These are phyloP conservation scores for Rhorus exstirpatorius DNA, from an alignment of 2,888 invertebrate genomes.

Conservation along the genomic window DNA sequence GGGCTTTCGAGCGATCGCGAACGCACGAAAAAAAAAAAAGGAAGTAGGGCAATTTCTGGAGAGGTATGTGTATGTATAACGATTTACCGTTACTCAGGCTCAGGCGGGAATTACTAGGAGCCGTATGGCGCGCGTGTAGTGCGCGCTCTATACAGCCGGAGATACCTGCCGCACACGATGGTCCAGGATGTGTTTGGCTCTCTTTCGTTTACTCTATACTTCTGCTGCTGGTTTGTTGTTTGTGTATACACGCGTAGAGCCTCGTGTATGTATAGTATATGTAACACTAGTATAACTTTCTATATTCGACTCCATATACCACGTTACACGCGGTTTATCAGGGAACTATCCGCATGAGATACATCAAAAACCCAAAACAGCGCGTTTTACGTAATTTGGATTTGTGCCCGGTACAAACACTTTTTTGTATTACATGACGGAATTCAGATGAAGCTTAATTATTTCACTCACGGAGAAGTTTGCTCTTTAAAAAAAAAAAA, in stretches of 20 bases:
- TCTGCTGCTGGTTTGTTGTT: background rate
- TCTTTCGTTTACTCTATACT: conserved; percentile 6
- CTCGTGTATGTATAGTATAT: too few species aligned
- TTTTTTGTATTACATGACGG: too few species aligned
- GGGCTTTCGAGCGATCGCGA: conserved; percentile 50
- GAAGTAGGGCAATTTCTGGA: conserved; percentile 77
- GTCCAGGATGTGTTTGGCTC: conserved; percentile 58
- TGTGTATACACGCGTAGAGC: conserved; percentile 8
- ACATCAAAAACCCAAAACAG: too few species aligned
- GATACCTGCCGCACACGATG: conserved; percentile 30
- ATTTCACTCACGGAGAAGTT: too few species aligned
- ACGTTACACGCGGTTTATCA: background rate
- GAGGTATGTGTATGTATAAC: conserved; percentile 63
- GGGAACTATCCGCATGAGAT: background rate
- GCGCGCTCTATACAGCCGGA: conserved; percentile 42
- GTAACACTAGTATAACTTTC: background rate
- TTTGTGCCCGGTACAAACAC: too few species aligned
- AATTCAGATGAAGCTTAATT: too few species aligned
- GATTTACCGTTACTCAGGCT: conserved; percentile 78
- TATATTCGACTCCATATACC: background rate
- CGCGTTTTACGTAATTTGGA: too few species aligned
- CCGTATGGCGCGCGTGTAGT: conserved; percentile 66
- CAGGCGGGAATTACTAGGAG: conserved; percentile 69
- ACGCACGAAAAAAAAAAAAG: conserved; percentile 37
- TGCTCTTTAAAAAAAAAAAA: too few species aligned